Evolutionary conservation across 2,113 vertebrate species (phyloP), one percentile per base, ranked within the genome.

Genomic region (Sinocyclocheilus grahami): DNA sequence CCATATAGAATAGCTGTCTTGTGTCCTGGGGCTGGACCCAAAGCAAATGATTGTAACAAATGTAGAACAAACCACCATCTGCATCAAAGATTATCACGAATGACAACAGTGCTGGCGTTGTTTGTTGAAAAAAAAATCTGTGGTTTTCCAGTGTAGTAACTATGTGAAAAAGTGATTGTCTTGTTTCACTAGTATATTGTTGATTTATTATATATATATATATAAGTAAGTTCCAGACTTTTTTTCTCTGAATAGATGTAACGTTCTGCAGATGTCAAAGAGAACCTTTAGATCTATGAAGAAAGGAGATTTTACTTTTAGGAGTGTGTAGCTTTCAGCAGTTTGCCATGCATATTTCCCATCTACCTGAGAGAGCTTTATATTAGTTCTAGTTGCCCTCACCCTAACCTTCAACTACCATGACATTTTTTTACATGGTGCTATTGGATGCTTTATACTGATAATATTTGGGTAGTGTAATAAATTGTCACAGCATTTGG

Each of bases 401-500:
- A 11, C 39, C 3, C 30, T 62, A 62, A 42, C 60, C 39, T 20
- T 67, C 2, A 24, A 22, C 12, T 37, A 46, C 37, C n/a, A n/a
- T 71, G 27, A 33, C 46, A 14, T 71, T 71, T 82, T 82, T 71
- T n/a, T 46, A 51, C 7, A 0, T 11, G 42, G 18, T 83, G 46
- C 71, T 37, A 33, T 67, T 48, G 6, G 58, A 46, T 71, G 65
- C 6, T 33, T 71, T 81, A 27, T 65, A 48, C 39, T 81, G 60
- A 65, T 65, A 46, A 48, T 20, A 65, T 65, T 65, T 20, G 8
- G 55, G 2, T 81, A 27, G 39, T 11, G n/a, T 65, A 81, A 81
- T 67, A 81, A 81, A 65, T 65, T 7, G 62, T 81, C 22, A 81
- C 22, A 10, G n/a, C 60, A 30, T 81, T 42, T 65, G n/a, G 27